Conservation (phyloP, 2,888 invertebrate genomes). For the Andrena haemorrhoa region DNA sequence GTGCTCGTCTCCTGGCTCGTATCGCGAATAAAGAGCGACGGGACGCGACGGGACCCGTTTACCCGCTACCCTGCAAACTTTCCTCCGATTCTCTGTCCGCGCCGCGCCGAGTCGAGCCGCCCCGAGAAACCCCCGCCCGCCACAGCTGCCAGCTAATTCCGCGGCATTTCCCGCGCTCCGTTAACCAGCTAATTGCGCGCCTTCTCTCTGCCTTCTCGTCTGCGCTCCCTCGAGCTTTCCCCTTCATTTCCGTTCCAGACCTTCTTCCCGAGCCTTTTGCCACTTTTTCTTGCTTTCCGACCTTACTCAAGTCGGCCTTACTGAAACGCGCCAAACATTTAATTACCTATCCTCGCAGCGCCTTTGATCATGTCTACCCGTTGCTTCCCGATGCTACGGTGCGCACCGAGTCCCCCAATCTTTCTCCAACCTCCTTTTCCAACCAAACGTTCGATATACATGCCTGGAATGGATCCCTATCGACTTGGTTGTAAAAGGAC, state of each 20-base stretch:
- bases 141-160: constrained; percentile 38
- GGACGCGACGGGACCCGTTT: background rate
- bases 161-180: constrained; percentile 35
- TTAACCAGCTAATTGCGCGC: constrained; percentile 63
- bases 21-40: no score
- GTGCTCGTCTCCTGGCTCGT: no score
- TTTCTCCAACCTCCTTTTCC: background rate
- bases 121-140: constrained; percentile 36
- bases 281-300: background rate
- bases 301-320: constrained; percentile 9
- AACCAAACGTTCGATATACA: background rate
- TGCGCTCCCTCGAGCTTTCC: background rate
- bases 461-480: background rate
- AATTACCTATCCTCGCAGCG: constrained; percentile 47
- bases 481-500: background rate
- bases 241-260: background rate
- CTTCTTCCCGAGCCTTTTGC: constrained; percentile 18
- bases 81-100: constrained; percentile 6
- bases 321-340: constrained; percentile 47
- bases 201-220: constrained; percentile 23
- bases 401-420: background rate
- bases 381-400: background rate
- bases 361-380: constrained; percentile 6
- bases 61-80: constrained; percentile 17
- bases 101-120: background rate